Conservation (phyloP, 1,140 invertebrate genomes). For the Drosophila navojoa region DNA sequence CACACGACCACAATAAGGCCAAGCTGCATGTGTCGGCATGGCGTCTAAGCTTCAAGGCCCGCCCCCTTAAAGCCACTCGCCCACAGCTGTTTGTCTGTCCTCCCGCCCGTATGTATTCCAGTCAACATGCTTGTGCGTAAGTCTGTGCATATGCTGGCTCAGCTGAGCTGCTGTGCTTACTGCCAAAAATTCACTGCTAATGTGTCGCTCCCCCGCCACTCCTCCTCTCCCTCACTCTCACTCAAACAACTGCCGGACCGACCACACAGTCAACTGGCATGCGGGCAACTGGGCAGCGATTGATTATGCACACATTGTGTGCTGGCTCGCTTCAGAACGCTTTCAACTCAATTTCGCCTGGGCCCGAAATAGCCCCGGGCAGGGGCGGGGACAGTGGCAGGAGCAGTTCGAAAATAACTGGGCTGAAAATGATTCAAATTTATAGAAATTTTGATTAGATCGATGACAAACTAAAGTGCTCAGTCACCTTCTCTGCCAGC, state of each 20-base stretch:
- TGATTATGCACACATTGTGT: constrained; percentile 32
- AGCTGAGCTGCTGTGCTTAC: constrained; percentile 49
- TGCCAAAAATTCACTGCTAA: constrained; percentile 59
- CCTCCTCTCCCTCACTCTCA: neutral
- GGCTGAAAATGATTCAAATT: neutral
- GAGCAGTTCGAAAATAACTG: neutral
- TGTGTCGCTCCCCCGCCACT: constrained; percentile 27
- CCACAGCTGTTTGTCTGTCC: constrained; percentile 14
- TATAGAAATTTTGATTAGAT: constrained; percentile 1
- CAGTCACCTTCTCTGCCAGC: neutral
- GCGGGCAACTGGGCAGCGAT: constrained; percentile 18
- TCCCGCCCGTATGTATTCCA: constrained; percentile 47
- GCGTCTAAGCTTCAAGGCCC: constrained; percentile 23
- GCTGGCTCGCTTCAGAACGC: neutral
- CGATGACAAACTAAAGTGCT: neutral
- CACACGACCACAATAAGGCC: constrained; percentile 49
- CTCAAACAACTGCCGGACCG: constrained; percentile 1
- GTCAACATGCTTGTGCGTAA: constrained; percentile 31
- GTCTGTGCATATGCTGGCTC: constrained; percentile 5
- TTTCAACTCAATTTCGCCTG: constrained; percentile 13
- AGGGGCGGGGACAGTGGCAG: too few relatives aligned
- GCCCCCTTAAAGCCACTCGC: constrained; percentile 3
- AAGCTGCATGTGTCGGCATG: constrained; percentile 46
- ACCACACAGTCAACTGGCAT: constrained; percentile 1
- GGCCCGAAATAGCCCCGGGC: neutral